A percentile compares a stretch with the other conserved stretches of the same genome.
These are phyloP conservation scores for Leptatherina wallacei DNA, from an alignment of 2,797 vertebrate genomes.

Conservation along the genomic window DNA sequence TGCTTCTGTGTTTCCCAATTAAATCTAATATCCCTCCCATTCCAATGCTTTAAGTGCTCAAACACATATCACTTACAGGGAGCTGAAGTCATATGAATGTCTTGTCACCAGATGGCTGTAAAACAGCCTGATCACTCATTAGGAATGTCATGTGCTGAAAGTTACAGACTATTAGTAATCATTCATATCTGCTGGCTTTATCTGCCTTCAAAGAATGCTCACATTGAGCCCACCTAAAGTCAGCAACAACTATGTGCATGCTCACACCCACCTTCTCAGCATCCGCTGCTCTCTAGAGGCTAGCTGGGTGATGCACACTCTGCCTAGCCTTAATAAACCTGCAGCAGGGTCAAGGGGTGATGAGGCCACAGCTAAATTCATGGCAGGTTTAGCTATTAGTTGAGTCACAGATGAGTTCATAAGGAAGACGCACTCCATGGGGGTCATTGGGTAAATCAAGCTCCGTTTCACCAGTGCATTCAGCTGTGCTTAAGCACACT, in stretches of 20 bases:
- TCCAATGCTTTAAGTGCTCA: slow-evolving; percentile 41
- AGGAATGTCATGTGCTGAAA: slow-evolving; percentile 54
- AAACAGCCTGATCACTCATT: slow-evolving; percentile 69
- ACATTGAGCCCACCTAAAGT: slow-evolving; percentile 35
- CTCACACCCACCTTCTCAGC: slow-evolving; percentile 16
- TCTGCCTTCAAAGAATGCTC: slow-evolving; percentile 49
- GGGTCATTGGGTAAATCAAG: slow-evolving; percentile 72
- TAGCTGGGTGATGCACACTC: slow-evolving; percentile 57
- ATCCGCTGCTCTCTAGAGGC: slow-evolving; percentile 38
- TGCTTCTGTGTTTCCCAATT: slow-evolving; percentile 59
- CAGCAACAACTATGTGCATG: slow-evolving; percentile 43
- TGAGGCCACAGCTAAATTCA: slow-evolving; percentile 71
- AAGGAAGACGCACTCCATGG: slow-evolving; percentile 59
- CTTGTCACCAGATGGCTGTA: slow-evolving; percentile 61
- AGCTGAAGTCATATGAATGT: slow-evolving; percentile 27
- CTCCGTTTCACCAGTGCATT: slow-evolving; percentile 58
- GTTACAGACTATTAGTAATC: slow-evolving; percentile 56
- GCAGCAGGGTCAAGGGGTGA: slow-evolving; percentile 45
- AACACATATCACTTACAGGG: slow-evolving; percentile 22
- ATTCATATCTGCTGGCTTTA: slow-evolving; percentile 48
- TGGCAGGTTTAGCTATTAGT: slow-evolving; percentile 76
- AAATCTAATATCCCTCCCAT: slow-evolving; percentile 71
- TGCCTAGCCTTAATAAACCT: slow-evolving; percentile 59
- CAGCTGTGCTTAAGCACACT: slow-evolving; percentile 42
- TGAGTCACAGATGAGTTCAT: slow-evolving; percentile 80